These are phyloP conservation scores for Leptinotarsa undecemlineata DNA, from an alignment of 1,140 invertebrate species.

Conservation along the genomic window DNA sequence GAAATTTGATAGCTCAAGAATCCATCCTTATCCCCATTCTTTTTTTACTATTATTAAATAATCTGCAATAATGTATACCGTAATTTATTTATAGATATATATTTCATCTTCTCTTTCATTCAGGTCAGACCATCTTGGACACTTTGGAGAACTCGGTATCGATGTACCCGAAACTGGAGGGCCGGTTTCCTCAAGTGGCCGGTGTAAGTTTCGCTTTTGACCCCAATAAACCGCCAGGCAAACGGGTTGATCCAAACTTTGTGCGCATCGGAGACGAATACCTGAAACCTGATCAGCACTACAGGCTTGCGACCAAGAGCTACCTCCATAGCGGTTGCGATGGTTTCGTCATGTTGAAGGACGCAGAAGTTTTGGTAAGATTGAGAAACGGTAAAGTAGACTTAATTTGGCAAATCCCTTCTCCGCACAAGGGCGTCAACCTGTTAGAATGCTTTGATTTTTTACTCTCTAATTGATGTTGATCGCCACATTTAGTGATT, in stretches of 20 bases:
- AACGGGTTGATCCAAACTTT: conserved; percentile 70
- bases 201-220: conserved; percentile 86
- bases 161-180: conserved; percentile 79
- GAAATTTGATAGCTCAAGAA: no score
- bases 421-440: no score
- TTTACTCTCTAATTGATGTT: no score
- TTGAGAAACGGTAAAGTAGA: neutral
- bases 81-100: neutral
- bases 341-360: conserved; percentile 80
- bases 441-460: no score
- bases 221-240: conserved; percentile 70
- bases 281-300: conserved; percentile 71
- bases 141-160: conserved; percentile 79
- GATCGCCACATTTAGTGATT: no score
- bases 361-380: conserved; percentile 62
- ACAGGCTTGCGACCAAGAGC: conserved; percentile 80
- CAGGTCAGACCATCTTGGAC: conserved; percentile 69
- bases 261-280: conserved; percentile 86
- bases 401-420: no score
- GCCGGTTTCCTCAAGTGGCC: conserved; percentile 79
- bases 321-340: conserved; percentile 81
- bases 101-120: conserved; percentile 41
- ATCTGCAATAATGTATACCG: no score
- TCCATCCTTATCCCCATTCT: no score
- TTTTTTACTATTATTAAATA: no score